Evolutionary conservation across 1,140 invertebrate genomes (phyloP), one percentile per base, ranked within the genome.

Genomic region (Aphelinus certus): DNA sequence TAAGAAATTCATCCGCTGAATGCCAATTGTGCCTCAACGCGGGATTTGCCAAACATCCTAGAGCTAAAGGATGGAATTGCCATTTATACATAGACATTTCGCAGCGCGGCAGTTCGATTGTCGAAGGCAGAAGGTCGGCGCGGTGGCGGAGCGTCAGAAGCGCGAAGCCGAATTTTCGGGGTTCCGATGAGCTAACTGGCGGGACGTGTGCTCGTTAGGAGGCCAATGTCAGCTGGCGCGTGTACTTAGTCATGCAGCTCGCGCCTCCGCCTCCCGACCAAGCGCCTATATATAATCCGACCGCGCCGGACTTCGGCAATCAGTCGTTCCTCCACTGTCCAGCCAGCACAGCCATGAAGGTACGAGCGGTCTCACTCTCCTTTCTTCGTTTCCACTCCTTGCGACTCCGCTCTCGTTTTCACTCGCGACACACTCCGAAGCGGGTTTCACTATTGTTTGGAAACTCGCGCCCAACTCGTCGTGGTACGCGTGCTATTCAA

Each of bases 221-320:
- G 87, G 87, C 86, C 87, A 88, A 88, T 88, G 87, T 87, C 87
- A 86, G 58, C 60, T 53, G 55, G 58, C 49, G 47, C 61, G 60
- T n/a, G 62, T 61, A 46, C n/a, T 85, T 86, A 85, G 76, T 79
- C 73, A 87, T 86, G 82, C 85, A 83, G 81, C 74, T 62, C 85
- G 80, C 85, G 82, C 82, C 77, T 83, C 77, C 78, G 76, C 74
- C 26, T 26, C 65, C 0, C 73, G 65, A 66, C 26, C 26, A 26
- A 26, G 26, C 57, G 79, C 76, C 81, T 88, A 55, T 76, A 88
- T 88, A 88, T 85, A 88, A 86, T 79, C 80, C 65, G 71, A 64
- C 66, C 69, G 2, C 71, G 73, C 51, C 72, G 51, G 67, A 58
- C 79, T 79, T 79, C 57, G 68, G 78, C 82, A 82, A 87, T 88